These are phyloP conservation scores for Netelia virgata DNA, from an alignment of 2,888 invertebrate species.

Conservation along the genomic window DNA sequence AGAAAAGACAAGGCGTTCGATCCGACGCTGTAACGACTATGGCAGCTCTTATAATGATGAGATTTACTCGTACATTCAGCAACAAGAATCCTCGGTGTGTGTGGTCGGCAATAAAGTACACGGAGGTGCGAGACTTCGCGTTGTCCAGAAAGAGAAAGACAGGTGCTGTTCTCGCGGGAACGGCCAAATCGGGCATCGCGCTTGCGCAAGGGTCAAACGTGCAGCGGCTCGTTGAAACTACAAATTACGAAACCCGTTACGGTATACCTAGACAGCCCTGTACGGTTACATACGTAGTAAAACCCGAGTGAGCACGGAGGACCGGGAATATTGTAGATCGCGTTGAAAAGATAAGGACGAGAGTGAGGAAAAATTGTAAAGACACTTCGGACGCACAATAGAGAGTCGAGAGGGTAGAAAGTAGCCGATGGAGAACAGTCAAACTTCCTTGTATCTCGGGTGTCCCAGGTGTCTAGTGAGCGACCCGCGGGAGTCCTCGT, in stretches of 20 bases:
- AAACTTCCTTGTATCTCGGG: conserved; percentile 45
- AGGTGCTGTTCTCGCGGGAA: conserved; percentile 52
- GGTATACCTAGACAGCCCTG: conserved; percentile 47
- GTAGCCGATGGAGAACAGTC: conserved; percentile 22
- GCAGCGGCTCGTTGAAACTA: conserved; percentile 64
- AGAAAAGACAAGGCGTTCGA: conserved; percentile 27
- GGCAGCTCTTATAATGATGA: conserved; percentile 42
- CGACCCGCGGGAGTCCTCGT: not conserved
- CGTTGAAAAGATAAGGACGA: conserved; percentile 37
- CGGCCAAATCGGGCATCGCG: conserved; percentile 62
- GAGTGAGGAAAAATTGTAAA: not conserved
- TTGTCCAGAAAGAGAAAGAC: conserved; percentile 42
- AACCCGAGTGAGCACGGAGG: conserved; percentile 22
- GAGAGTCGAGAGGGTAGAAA: conserved; percentile 9
- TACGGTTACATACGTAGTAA: conserved; percentile 2
- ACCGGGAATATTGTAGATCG: conserved; percentile 25
- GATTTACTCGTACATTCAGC: conserved; percentile 25
- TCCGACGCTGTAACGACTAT: not conserved
- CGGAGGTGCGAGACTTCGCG: conserved; percentile 51
- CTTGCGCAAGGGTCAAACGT: conserved; percentile 65
- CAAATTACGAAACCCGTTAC: conserved; percentile 67
- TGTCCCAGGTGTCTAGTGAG: conserved; percentile 20
- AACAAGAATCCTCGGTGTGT: conserved; percentile 37
- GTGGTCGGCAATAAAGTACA: conserved; percentile 49
- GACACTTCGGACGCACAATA: not conserved